Conservation (phyloP, 2,797 vertebrate genomes). For the Acestrorhynchus altus region DNA sequence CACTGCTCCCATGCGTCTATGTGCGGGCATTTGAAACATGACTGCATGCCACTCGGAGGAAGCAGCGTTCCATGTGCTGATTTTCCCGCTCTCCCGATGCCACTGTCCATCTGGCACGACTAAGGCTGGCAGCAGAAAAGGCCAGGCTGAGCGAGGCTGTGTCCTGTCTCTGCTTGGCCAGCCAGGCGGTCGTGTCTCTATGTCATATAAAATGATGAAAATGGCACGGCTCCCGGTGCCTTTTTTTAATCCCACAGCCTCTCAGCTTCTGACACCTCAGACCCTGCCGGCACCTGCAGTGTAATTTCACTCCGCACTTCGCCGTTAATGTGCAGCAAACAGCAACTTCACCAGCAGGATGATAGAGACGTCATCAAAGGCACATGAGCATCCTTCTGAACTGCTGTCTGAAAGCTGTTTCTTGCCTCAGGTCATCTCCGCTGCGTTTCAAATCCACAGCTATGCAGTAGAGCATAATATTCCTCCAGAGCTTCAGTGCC, state of each 20-base stretch:
- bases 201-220: constrained; percentile 6
- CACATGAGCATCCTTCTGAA: not conserved
- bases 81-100: constrained; percentile 20
- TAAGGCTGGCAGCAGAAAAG: constrained; percentile 29
- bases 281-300: constrained; percentile 18
- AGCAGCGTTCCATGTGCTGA: constrained; percentile 3
- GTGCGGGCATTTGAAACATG: constrained; percentile 28
- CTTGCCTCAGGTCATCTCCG: constrained; percentile 10
- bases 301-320: not conserved
- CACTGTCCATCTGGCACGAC: constrained; percentile 35
- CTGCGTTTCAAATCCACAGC: not conserved
- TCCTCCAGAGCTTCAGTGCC: not conserved
- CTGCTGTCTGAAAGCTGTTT: constrained; percentile 16
- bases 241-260: constrained; percentile 13
- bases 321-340: constrained; percentile 12
- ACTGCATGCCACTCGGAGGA: not conserved
- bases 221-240: not conserved
- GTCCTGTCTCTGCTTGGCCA: constrained; percentile 12
- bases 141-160: not conserved
- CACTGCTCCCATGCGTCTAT: constrained; percentile 16
- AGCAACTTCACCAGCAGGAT: not conserved
- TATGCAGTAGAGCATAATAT: not conserved
- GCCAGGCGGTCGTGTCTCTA: constrained; percentile 1
- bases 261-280: constrained; percentile 12
- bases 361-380: constrained; percentile 18